Percentiles rank a stretch among this genome's conserved stretches.
Evolutionary conservation across 1,140 invertebrate genomes (phyloP).

Genomic region (Pseudomyrmex concolor): DNA sequence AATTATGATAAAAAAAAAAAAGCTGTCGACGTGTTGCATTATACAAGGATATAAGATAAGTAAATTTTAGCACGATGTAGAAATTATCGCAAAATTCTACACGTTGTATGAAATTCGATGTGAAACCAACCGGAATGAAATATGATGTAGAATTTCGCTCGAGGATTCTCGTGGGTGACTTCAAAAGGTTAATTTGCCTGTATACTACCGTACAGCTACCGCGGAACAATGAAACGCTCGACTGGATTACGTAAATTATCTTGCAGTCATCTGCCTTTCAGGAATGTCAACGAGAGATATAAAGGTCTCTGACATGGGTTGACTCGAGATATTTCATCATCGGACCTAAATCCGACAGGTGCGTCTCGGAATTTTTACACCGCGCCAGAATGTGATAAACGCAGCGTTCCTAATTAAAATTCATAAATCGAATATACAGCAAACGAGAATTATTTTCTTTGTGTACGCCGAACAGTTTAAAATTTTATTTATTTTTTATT

Average conservation of each 20-base stretch:
- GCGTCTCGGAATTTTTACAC: constrained; percentile 5
- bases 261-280: constrained; percentile 35
- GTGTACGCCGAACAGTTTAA: too few species aligned
- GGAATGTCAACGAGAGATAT: constrained; percentile 38
- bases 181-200: not conserved
- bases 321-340: constrained; percentile 46
- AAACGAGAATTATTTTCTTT: not conserved
- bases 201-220: constrained; percentile 59
- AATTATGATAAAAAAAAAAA: too few species aligned
- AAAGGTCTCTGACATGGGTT: constrained; percentile 19
- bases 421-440: not conserved
- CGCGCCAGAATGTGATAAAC: not conserved
- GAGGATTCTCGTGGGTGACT: too few species aligned
- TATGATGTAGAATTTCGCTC: not conserved
- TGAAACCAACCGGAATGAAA: not conserved
- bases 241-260: constrained; percentile 75
- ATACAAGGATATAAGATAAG: too few species aligned
- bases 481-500: too few species aligned
- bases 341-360: constrained; percentile 46
- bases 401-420: not conserved
- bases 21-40: too few species aligned
- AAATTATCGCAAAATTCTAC: too few species aligned
- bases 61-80: too few species aligned
- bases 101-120: too few species aligned
- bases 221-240: constrained; percentile 75